These are phyloP conservation scores for Falco novaeseelandiae DNA, from an alignment of 2,797 vertebrate genomes.

Conservation along the genomic window DNA sequence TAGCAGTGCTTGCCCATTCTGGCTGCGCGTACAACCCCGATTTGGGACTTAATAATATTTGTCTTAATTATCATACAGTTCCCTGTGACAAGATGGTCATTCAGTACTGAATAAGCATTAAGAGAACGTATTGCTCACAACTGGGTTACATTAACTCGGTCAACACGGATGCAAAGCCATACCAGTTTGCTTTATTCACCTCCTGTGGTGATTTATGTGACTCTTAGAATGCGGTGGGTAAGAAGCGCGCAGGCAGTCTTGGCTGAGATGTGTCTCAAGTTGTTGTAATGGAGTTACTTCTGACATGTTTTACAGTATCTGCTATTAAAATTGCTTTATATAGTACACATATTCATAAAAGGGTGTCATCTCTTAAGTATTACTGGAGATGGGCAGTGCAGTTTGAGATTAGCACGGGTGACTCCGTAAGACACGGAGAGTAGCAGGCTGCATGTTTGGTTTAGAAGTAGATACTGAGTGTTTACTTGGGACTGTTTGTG, in stretches of 20 bases:
- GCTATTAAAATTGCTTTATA: not conserved
- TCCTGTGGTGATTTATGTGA: not conserved
- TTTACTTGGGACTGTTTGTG: not conserved
- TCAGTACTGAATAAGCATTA: not conserved
- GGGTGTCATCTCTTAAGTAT: not conserved
- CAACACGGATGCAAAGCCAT: rapidly evolving
- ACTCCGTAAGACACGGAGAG: not conserved
- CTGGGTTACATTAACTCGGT: rapidly evolving
- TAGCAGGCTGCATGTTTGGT: not conserved
- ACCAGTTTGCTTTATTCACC: not conserved
- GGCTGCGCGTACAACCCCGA: not conserved
- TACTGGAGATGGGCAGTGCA: not conserved
- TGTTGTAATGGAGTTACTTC: not conserved
- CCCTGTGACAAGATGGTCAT: not conserved
- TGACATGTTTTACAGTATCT: not conserved
- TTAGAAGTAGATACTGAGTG: not conserved
- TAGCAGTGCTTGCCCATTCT: not conserved
- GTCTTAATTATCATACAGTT: not conserved
- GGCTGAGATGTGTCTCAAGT: not conserved
- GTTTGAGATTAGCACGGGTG: not conserved
- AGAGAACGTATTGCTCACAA: not conserved
- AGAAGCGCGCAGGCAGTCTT: not conserved
- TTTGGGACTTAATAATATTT: not conserved
- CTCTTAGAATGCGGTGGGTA: no score
- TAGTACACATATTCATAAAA: not conserved